Percentiles rank a stretch among this genome's conserved stretches.
These are phyloP conservation scores for Syritta pipiens DNA, from an alignment of 2,888 invertebrate species.

Conservation along the genomic window DNA sequence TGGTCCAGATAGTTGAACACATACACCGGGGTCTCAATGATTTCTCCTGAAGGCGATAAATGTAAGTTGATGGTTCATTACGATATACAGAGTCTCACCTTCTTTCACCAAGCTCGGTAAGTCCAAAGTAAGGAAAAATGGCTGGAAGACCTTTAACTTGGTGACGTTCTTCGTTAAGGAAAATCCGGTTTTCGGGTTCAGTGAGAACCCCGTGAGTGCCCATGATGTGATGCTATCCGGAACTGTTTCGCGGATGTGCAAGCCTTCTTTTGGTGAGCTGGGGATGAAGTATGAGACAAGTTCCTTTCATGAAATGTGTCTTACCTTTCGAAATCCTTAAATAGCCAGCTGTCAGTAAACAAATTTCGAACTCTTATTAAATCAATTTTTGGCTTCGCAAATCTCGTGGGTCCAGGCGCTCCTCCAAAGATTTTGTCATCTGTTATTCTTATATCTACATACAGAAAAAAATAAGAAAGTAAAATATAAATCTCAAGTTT, in stretches of 20 bases:
- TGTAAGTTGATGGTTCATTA: neutral
- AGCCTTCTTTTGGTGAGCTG: conserved; percentile 45
- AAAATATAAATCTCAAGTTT: too few species aligned
- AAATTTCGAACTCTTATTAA: conserved; percentile 79
- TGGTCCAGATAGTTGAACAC: conserved; percentile 91
- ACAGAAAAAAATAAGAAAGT: too few species aligned
- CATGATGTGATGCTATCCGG: conserved; percentile 90
- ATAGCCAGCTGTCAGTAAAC: conserved; percentile 87
- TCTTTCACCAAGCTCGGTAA: conserved; percentile 88
- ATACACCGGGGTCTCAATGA: conserved; percentile 90
- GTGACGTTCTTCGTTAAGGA: conserved; percentile 82
- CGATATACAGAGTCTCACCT: conserved; percentile 76
- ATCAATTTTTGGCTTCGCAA: conserved; percentile 11
- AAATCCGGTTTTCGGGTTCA: conserved; percentile 86
- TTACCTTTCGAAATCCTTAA: conserved; percentile 79
- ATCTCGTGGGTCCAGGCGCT: neutral
- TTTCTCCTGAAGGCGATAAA: conserved; percentile 82
- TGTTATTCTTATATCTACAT: too few species aligned
- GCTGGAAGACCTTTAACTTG: conserved; percentile 85
- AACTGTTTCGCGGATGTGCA: conserved; percentile 81
- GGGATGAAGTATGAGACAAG: neutral
- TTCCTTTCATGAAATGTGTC: neutral
- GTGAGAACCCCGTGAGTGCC: conserved; percentile 88
- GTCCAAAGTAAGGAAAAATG: conserved; percentile 87
- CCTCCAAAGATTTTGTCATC: neutral